phyloP scores from a whole-genome alignment of 2,113 vertebrate species.

The Parus major region DNA sequence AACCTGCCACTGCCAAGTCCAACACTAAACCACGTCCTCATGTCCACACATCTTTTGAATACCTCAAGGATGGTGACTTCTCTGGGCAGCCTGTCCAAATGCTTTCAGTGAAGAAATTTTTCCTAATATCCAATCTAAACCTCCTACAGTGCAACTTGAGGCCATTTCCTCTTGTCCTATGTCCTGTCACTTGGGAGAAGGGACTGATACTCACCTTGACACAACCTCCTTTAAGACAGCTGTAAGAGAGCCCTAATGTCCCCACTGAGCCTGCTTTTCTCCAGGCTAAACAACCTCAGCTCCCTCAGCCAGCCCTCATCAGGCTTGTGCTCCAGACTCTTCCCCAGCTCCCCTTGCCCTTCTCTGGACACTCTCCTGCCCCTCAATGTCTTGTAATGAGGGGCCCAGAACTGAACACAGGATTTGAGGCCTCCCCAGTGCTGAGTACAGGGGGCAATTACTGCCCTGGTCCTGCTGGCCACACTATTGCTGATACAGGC shows the following conservation, averaged over 20 bases:
- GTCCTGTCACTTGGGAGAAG: background rate
- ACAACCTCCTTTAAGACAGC: background rate
- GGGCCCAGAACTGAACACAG: background rate
- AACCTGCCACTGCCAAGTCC: background rate
- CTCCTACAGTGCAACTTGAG: background rate
- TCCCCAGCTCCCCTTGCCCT: rapidly evolving
- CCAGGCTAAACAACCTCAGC: background rate
- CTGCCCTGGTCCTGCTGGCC: background rate
- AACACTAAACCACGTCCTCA: background rate
- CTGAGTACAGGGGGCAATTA: background rate
- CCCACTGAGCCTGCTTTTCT: background rate
- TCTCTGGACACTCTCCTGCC: rapidly evolving
- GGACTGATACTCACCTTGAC: background rate
- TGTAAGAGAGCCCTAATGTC: background rate
- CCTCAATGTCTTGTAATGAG: background rate
- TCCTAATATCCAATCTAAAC: background rate
- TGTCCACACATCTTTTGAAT: background rate
- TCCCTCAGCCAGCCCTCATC: background rate
- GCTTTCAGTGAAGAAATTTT: background rate
- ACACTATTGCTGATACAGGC: background rate
- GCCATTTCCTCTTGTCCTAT: background rate
- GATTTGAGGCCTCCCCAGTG: background rate
- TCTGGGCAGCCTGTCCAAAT: background rate
- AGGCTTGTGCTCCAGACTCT: background rate
- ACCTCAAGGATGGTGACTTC: background rate